Base-by-base conservation (phyloP, 2,797 vertebrate genomes). In the Aeoliscus strigatus region DNA sequence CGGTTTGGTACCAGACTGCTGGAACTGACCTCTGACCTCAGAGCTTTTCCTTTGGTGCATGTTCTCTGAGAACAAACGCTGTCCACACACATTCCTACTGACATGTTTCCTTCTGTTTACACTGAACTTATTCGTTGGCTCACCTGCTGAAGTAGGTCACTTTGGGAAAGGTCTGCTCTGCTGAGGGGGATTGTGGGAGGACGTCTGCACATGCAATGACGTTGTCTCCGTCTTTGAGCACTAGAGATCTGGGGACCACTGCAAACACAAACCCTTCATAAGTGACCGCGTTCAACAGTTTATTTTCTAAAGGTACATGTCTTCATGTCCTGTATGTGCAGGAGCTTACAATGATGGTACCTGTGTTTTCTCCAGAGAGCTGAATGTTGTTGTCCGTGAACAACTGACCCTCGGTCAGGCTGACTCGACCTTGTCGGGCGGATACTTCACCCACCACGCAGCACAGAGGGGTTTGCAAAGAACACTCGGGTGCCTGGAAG, bases 391-490 rank as follows among this genome's bases (percentile, higher is more conserved):
- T 39, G 44, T 90, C 89, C 0, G 64, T 88, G 48, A 57, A 67
- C 23, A 89, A 1, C 34, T 79, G 53, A 25, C 83, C 50, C 27
- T 49, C 5, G 1, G 14, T 55, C 53, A 89, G 63, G 27, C 51
- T 81, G 30, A 88, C 14, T 0, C 6, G 3, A 5, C 86, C 88
- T 0, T 87, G 88, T 54, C 86, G 86, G 1, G 8, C 29, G 0
- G 75, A 86, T 25, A 92, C 39, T 24, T 90, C 86, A 11, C 90
- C 90, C n/a, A 87, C 71, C 47, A 63, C 58, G 33, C 90, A 92
- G 47, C 81, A 73, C 56, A 87, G 54, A 5, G 76, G 62, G 2
- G 18, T 77, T 23, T 64, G 32, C 1, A 53, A 26, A 3, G 83
- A 77, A 51, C 90, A 92, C 60, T 27, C 79, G 23, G 75, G 28